These are phyloP conservation scores for Brachymystax lenok DNA, from an alignment of 2,797 vertebrate genomes.

Conservation along the genomic window DNA sequence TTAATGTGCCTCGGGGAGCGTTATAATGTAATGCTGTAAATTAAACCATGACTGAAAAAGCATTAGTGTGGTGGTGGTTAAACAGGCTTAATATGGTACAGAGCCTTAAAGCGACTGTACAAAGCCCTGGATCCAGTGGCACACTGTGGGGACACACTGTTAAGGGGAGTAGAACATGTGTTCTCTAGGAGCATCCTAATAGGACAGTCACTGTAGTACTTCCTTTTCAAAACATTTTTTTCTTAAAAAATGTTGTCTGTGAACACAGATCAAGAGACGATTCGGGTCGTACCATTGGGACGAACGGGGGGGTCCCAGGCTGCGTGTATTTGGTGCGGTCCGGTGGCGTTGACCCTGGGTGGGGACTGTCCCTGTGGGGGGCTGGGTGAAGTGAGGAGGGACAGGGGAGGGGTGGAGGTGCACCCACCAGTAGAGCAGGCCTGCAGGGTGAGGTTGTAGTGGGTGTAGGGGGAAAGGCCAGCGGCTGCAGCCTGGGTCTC, in stretches of 20 bases:
- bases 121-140: background rate
- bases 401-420: background rate
- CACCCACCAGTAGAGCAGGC: background rate
- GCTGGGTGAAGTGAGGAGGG: background rate
- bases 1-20: background rate
- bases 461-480: background rate
- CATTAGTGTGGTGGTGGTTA: background rate
- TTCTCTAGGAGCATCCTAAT: no score
- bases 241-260: no score
- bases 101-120: background rate
- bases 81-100: background rate
- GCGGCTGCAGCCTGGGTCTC: background rate
- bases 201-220: no score
- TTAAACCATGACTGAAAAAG: background rate
- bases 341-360: slow-evolving; percentile 44
- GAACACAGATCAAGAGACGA: background rate
- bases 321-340: slow-evolving; percentile 76
- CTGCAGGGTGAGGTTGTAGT: slow-evolving; percentile 2
- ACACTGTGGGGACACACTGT: background rate
- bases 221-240: no score
- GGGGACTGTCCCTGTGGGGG: background rate
- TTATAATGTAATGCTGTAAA: background rate
- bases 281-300: slow-evolving; percentile 83
- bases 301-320: slow-evolving; percentile 82
- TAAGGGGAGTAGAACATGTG: background rate